A percentile compares a stretch with the other conserved stretches of the same genome.
phyloP scores from a whole-genome alignment of 2,888 invertebrate genomes.

The Tuberolachnus salignus region DNA sequence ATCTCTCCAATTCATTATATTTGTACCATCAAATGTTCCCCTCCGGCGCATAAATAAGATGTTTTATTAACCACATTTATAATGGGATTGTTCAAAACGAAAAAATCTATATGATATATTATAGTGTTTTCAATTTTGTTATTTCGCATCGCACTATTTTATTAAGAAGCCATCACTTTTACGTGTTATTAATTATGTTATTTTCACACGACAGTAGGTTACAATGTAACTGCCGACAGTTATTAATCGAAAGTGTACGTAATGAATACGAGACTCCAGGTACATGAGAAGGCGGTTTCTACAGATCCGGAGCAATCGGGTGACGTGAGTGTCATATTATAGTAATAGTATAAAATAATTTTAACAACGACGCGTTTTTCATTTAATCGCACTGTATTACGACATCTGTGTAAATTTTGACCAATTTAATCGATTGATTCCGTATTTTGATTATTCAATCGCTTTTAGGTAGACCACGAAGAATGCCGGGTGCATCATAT shows the following conservation, averaged over 20 bases:
- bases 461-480: conserved; percentile 61
- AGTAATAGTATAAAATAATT: not conserved
- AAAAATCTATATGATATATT: not conserved
- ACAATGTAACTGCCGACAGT: conserved; percentile 28
- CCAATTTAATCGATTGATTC: not conserved
- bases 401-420: not conserved
- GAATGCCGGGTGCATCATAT: conserved; percentile 74
- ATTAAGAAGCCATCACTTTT: not conserved
- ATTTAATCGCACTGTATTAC: too few relatives aligned
- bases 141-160: not conserved
- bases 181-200: conserved; percentile 19
- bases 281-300: conserved; percentile 48
- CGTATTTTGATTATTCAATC: not conserved
- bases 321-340: conserved; percentile 36
- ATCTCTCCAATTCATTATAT: too few relatives aligned
- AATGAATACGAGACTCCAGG: conserved; percentile 39
- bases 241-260: conserved; percentile 29
- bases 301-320: conserved; percentile 28
- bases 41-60: too few relatives aligned
- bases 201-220: conserved; percentile 25
- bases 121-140: not conserved
- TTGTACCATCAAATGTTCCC: too few relatives aligned
- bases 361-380: too few relatives aligned
- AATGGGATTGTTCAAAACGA: not conserved
- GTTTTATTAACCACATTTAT: too few relatives aligned